Evolutionary conservation across 2,888 invertebrate species (phyloP), one percentile per base, ranked within the genome.

Genomic region (Meliscaeva auricollis): DNA sequence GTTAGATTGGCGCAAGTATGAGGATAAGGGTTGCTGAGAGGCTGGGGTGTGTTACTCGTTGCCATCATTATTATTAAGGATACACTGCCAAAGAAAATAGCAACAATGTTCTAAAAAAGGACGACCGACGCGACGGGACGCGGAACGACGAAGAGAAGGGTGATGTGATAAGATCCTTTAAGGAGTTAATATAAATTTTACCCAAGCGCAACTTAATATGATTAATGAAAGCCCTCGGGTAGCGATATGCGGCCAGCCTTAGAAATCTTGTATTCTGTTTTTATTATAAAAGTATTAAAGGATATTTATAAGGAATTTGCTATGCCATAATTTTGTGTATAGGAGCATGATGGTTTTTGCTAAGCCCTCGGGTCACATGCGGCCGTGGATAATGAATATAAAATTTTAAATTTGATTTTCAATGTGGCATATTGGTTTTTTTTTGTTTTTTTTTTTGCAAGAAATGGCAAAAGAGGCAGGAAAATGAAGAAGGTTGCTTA

Each of bases 101-200:
- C 60, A 54, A 46, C 41, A 58, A 58, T 35, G 68, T 46, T 5
- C 9, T 17, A 41, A 60, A 54, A 54, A 15, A 56, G 70, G 54
- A 66, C n/a, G n/a, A n/a, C n/a, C n/a, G n/a, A 35, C 35, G n/a
- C n/a, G n/a, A n/a, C n/a, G n/a, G 26, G 26, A 26, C 26, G 26
- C 26, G n/a, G n/a, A n/a, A 26, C 26, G 4, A 2, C 35, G 68
- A 38, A 17, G 54, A 11, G n/a, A 8, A 17, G 70, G 56, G 79
- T 70, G 76, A 81, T 73, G 77, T 73, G 60, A 85, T 80, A 77
- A 77, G 54, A 69, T 64, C 81, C 80, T 81, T 73, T 62, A 69
- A 85, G 81, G 69, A 85, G 73, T 81, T 85, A 81, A 85, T 85
- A 85, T 81, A 85, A 72, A 85, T 85, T 85, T 76, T 60, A 41